Evolutionary conservation across 2,888 invertebrate genomes (phyloP), one percentile per base, ranked within the genome.

Genomic region (Acanthoscelides obtectus): DNA sequence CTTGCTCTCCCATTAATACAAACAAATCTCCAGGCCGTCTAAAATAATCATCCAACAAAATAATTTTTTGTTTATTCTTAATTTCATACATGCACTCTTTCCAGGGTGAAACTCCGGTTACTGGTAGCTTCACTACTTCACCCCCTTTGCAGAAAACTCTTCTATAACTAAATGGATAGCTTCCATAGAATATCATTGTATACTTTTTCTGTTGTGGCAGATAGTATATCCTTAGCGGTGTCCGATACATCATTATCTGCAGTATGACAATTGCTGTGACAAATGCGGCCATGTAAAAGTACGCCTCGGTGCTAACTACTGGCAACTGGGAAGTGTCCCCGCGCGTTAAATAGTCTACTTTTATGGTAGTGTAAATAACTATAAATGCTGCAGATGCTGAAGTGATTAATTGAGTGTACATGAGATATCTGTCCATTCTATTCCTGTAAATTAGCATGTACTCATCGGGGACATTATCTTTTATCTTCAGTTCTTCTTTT

Each of bases 151-250:
- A 80, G 4, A 27, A 70, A 17, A 81, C 2, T 67, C 72, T 75
- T 69, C 74, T 79, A 25, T 73, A 77, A 64, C 75, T 75, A 22
- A 75, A 74, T 8, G 84, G 84, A 22, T 81, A 65, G 71, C 72
- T 72, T 2, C 80, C 78, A 72, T 81, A 76, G 70, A 78, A 78
- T n/a, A 85, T 75, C 63, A 81, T 77, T 45, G 81, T 78, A 75
- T 85, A 85, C 72, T 80, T 77, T 64, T 80, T 73, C 22, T 75
- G 79, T 69, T 77, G 76, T 20, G 79, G 75, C 71, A 78, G 75
- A 72, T 81, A 80, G 75, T 86, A 86, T 72, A 86, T 83, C 71
- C 86, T 77, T 19, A 84, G 69, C 8, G 86, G 85, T 76, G 80
- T 78, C 73, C 77, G 79, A 2, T 74, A 70, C 12, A 83, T 70